These are phyloP conservation scores for Trachelus stipa DNA, from an alignment of 2,888 invertebrate genomes.

Conservation along the genomic window DNA sequence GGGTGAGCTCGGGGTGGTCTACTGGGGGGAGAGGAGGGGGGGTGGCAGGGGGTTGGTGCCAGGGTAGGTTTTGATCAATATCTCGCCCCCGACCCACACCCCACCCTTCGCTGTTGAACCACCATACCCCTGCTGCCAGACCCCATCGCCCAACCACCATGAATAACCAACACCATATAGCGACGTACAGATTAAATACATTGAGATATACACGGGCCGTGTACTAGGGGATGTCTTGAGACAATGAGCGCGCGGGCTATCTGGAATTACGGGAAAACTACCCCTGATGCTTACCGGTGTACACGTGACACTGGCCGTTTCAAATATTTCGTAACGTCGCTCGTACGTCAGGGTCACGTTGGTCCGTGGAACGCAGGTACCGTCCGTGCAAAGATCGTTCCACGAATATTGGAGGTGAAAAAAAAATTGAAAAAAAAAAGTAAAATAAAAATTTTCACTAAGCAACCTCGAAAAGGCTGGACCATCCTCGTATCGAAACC, in stretches of 20 bases:
- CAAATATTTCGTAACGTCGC: not conserved
- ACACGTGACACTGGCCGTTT: not conserved
- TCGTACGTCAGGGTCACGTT: not conserved
- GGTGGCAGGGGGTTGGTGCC: conserved; percentile 57
- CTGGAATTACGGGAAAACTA: not conserved
- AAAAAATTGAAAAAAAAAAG: not conserved
- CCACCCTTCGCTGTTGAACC: conserved; percentile 58
- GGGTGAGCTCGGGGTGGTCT: conserved; percentile 55
- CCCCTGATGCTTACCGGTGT: not conserved
- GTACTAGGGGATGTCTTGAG: not conserved
- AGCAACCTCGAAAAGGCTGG: not conserved
- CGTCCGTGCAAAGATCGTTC: too few species aligned
- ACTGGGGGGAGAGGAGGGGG: conserved; percentile 36
- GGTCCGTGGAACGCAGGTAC: too few species aligned
- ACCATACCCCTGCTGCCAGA: conserved; percentile 51
- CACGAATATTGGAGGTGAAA: too few species aligned
- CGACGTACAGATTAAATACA: conserved; percentile 59
- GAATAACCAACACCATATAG: conserved; percentile 63
- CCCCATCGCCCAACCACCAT: conserved; percentile 61
- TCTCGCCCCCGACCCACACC: conserved; percentile 62
- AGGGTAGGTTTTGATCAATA: conserved; percentile 67
- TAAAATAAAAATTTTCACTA: too few species aligned
- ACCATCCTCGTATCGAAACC: not conserved
- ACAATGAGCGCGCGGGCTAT: not conserved
- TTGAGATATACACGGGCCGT: conserved; percentile 33